Conservation (phyloP, 2,888 invertebrate species). For the Lepidocyrtoides sp. region DNA sequence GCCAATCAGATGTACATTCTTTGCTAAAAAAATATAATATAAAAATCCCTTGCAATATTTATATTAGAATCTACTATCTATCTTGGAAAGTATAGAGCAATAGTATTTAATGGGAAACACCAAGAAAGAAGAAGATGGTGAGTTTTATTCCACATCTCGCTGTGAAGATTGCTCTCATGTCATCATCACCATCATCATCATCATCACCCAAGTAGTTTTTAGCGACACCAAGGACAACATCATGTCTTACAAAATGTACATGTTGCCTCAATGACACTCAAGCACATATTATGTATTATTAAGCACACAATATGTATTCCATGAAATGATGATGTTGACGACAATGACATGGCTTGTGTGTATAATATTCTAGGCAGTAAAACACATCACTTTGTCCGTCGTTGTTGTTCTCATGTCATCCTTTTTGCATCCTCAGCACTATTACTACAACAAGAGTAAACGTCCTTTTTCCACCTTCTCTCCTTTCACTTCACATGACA, state of each 20-base stretch:
- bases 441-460: not conserved
- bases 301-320: not conserved
- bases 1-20: too few species aligned
- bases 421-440: not conserved
- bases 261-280: not conserved
- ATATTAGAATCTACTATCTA: not conserved
- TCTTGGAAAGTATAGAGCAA: not conserved
- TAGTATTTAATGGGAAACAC: not conserved
- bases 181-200: too few species aligned
- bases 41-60: too few species aligned
- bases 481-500: not conserved
- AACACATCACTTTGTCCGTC: not conserved
- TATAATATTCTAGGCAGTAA: not conserved
- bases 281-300: not conserved
- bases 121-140: not conserved
- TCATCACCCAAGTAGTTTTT: too few species aligned
- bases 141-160: not conserved
- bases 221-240: not conserved
- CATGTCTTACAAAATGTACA: not conserved
- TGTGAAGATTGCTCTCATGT: not conserved
- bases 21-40: too few species aligned
- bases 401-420: not conserved
- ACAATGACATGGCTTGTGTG: slow-evolving; percentile 2
- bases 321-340: not conserved
- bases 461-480: not conserved